Evolutionary conservation across 2,888 invertebrate genomes (phyloP), one percentile per base, ranked within the genome.

Genomic region (Fragum whitleyi): DNA sequence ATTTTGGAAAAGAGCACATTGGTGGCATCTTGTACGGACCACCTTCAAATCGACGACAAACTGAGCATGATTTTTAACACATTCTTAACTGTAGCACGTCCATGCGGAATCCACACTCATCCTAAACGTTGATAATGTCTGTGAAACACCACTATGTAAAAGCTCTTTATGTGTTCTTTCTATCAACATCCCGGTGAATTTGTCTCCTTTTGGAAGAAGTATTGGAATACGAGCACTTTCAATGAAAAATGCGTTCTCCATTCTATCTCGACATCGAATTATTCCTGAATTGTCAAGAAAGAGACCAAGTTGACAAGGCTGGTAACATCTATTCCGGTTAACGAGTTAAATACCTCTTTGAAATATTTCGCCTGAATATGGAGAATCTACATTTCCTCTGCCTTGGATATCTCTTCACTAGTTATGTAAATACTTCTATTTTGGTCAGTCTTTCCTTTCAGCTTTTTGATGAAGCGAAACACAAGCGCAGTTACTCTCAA

Each of bases 71-170:
- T 36, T 57, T 47, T 57, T 19, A 78, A 29, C 39, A 74, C 74
- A 59, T 29, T 39, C 42, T 55, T 70, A 0, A 81, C 78, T 23
- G 59, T 47, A 28, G 74, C 74, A 2, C 74, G 74, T 23, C 77
- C 81, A 14, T 53, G 51, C 26, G 81, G 74, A 42, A 81, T 72
- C 81, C 72, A 74, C 39, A 55, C 61, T 47, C 16, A 62, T 36
- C 39, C 76, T 53, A 9, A 79, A 9, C 28, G 21, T 53, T 26
- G 62, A 47, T 21, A 80, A 55, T 73, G 80, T 78, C 55, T 80
- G 77, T 51, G 74, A 77, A 23, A 77, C 65, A 39, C 74, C 83
- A 57, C 79, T 78, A 53, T 80, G 78, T 42, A 78, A 61, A 29
- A 68, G 39, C 28, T 80, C 23, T 70, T 73, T 72, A 51, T 83